Percentiles rank a stretch among this genome's conserved stretches.
Evolutionary conservation across 2,888 invertebrate species (phyloP).

Genomic region (Euplagia quadripunctaria): DNA sequence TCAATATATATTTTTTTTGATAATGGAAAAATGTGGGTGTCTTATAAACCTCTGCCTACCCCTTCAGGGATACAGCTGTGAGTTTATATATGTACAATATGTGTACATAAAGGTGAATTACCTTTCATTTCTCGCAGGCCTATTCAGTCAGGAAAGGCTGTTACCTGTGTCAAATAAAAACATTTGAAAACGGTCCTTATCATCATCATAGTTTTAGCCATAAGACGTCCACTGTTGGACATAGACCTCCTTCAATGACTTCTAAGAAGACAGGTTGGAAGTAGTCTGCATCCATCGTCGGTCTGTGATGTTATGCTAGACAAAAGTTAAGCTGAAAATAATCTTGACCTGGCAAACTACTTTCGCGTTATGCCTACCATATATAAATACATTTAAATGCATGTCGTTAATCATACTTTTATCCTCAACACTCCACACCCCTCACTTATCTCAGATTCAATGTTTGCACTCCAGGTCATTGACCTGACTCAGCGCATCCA

Average conservation of each 20-base stretch:
- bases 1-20: no score
- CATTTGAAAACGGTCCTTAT: neutral
- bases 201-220: no score
- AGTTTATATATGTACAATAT: no score
- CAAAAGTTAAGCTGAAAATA: neutral
- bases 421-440: slow-evolving; percentile 20
- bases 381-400: slow-evolving; percentile 4
- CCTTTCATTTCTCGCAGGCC: neutral
- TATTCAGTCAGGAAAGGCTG: neutral
- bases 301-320: neutral
- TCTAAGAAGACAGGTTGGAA: no score
- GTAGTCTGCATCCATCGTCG: no score
- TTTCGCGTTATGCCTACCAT: neutral
- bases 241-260: no score
- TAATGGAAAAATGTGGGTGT: no score
- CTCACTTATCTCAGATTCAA: slow-evolving; percentile 38
- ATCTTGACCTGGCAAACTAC: slow-evolving; percentile 18
- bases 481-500: slow-evolving; percentile 65
- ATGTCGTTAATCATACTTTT: slow-evolving; percentile 6
- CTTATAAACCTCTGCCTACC: no score
- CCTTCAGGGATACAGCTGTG: no score
- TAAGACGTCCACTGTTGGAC: no score
- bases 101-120: no score
- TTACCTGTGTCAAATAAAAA: neutral
- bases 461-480: slow-evolving; percentile 68